Percentiles rank a stretch among this genome's conserved stretches.
These are phyloP conservation scores for Auanema freiburgensis DNA, from an alignment of 2,888 invertebrate species.

Conservation along the genomic window DNA sequence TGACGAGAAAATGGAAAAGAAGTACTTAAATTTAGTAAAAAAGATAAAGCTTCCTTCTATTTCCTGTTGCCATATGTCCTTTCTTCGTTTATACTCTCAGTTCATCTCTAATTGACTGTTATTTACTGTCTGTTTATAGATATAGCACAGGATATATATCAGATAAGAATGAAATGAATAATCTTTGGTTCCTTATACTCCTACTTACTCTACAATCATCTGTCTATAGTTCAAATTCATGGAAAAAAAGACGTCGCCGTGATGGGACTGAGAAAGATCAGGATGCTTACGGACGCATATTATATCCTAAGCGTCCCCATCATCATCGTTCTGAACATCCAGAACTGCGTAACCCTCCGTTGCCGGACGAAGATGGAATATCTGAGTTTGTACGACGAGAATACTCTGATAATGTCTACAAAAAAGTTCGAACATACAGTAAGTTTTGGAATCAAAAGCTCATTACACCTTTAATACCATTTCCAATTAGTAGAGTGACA, in stretches of 20 bases:
- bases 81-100: too few species aligned
- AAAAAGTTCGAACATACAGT: constrained; percentile 50
- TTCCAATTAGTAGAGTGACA: neutral
- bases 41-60: too few species aligned
- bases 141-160: too few species aligned
- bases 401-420: constrained; percentile 44
- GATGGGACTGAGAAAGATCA: neutral
- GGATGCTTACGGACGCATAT: neutral
- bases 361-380: constrained; percentile 32
- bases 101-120: too few species aligned
- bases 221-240: too few species aligned
- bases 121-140: too few species aligned
- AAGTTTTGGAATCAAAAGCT: constrained; percentile 25
- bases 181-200: too few species aligned
- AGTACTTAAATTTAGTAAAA: too few species aligned
- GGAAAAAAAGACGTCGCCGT: neutral
- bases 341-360: constrained; percentile 29
- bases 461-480: neutral
- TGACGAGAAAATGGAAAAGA: too few species aligned
- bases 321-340: constrained; percentile 32
- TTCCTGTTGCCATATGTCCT: too few species aligned
- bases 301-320: neutral
- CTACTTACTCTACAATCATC: too few species aligned
- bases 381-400: constrained; percentile 46
- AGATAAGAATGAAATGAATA: too few species aligned